Evolutionary conservation across 2,113 vertebrate genomes (phyloP).

Genomic region (Hippotragus niger): DNA sequence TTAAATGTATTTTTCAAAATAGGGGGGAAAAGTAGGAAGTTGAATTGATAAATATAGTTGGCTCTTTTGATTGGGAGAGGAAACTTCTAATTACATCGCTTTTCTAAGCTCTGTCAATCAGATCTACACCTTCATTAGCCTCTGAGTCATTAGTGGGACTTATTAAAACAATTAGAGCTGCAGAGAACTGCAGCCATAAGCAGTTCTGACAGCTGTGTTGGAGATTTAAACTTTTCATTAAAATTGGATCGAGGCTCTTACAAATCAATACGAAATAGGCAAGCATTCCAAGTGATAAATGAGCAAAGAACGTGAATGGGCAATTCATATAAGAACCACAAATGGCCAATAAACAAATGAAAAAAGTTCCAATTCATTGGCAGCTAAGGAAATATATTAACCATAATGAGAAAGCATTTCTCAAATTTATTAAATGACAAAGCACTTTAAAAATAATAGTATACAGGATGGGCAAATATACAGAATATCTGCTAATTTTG

Average conservation of each 20-base stretch:
- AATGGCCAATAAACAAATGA: neutral
- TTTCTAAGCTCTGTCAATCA: slow-evolving; percentile 30
- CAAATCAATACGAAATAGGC: slow-evolving; percentile 38
- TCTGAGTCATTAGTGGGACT: slow-evolving; percentile 23
- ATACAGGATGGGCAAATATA: neutral
- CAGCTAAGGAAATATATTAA: neutral
- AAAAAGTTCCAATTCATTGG: neutral
- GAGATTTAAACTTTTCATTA: slow-evolving; percentile 64
- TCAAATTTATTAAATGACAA: neutral
- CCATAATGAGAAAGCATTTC: neutral
- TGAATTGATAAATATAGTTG: slow-evolving; percentile 46
- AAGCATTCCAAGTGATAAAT: neutral
- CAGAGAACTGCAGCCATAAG: slow-evolving; percentile 49
- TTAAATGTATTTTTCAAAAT: slow-evolving; percentile 43
- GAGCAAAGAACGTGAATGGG: neutral
- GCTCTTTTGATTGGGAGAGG: slow-evolving; percentile 45
- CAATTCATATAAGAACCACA: neutral
- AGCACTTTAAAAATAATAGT: neutral
- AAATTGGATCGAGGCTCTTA: neutral
- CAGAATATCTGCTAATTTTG: neutral
- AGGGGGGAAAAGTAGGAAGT: neutral
- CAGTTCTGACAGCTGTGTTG: slow-evolving; percentile 51
- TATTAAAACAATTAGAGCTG: slow-evolving; percentile 57
- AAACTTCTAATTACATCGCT: slow-evolving; percentile 52
- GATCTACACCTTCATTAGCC: slow-evolving; percentile 49